phyloP scores from a whole-genome alignment of 2,888 invertebrate species.

The Tinea trinotella region DNA sequence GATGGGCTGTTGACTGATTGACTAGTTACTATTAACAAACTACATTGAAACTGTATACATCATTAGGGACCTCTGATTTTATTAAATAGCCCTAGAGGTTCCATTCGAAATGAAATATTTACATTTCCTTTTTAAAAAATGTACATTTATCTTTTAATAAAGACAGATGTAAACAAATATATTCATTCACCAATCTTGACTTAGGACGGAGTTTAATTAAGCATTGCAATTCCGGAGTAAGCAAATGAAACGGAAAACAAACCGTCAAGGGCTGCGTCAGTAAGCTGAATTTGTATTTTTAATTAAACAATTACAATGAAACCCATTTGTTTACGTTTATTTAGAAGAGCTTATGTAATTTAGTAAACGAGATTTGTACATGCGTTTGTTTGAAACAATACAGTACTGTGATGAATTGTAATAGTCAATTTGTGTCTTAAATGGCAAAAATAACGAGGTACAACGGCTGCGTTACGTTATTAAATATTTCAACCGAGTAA shows the following conservation, averaged over 20 bases:
- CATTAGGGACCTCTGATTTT: background rate
- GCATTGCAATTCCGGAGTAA: slow-evolving; percentile 41
- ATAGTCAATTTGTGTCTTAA: slow-evolving; percentile 12
- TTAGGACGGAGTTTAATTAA: slow-evolving; percentile 45
- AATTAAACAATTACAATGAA: slow-evolving; percentile 16
- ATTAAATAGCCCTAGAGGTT: too few relatives aligned
- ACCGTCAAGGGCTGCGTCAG: slow-evolving; percentile 3
- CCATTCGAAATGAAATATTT: background rate
- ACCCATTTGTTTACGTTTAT: slow-evolving; percentile 5
- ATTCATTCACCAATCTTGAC: slow-evolving; percentile 25
- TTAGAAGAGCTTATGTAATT: slow-evolving; percentile 4
- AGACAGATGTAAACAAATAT: slow-evolving; percentile 2
- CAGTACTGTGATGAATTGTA: slow-evolving; percentile 8
- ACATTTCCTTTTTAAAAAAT: background rate
- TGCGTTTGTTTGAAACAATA: slow-evolving; percentile 2
- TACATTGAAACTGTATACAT: background rate
- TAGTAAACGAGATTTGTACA: slow-evolving; percentile 4
- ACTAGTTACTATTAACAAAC: background rate
- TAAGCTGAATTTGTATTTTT: slow-evolving; percentile 16
- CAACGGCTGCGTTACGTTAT: slow-evolving; percentile 27
- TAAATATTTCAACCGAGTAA: slow-evolving; percentile 40
- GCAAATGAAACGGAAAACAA: slow-evolving; percentile 34
- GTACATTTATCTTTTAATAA: background rate
- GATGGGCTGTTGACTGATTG: background rate
- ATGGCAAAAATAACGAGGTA: slow-evolving; percentile 3